Evolutionary conservation across 2,113 vertebrate species (phyloP).

Genomic region (Gobio gobio): DNA sequence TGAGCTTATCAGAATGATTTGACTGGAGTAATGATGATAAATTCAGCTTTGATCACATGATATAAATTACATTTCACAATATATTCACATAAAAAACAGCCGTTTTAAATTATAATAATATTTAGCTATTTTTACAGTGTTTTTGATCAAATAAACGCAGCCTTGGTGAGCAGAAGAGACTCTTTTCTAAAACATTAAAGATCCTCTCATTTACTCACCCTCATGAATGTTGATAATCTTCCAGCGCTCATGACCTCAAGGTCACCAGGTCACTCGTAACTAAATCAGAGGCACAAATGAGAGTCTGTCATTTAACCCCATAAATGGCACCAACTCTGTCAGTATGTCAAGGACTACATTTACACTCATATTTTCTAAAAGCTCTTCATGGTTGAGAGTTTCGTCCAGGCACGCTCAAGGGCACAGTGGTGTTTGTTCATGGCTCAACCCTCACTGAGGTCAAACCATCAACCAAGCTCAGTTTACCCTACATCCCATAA

Average conservation of each 20-base stretch:
- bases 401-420: background rate
- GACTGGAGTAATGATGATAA: no score
- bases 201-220: background rate
- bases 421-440: background rate
- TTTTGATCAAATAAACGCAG: background rate
- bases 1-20: no score
- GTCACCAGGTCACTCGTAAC: background rate
- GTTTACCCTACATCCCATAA: background rate
- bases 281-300: background rate
- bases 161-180: background rate
- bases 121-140: background rate
- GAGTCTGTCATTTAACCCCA: background rate
- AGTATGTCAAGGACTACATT: background rate
- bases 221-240: background rate
- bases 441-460: background rate
- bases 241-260: background rate
- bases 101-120: background rate
- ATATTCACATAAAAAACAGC: no score
- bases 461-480: slow-evolving; percentile 2
- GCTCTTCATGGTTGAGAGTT: background rate
- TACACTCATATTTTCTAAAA: background rate
- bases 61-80: no score
- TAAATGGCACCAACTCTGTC: background rate
- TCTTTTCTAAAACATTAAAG: background rate
- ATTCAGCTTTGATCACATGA: no score